These are phyloP conservation scores for Margarornis squamiger DNA, from an alignment of 2,797 vertebrate species.

Conservation along the genomic window DNA sequence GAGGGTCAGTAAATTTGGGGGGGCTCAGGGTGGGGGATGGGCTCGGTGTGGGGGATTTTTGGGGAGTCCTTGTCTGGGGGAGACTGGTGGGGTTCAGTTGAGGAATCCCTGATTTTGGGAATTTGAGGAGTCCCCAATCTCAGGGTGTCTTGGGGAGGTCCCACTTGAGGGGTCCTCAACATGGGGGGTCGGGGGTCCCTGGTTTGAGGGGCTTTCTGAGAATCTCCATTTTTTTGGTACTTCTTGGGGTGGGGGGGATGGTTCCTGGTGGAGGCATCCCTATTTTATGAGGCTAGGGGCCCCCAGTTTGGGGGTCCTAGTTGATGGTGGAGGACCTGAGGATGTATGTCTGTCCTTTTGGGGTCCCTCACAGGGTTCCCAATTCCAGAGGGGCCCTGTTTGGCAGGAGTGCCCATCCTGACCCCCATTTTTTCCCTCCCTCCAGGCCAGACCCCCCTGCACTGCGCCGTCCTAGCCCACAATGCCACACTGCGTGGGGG, in stretches of 20 bases:
- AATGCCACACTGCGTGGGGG: not conserved
- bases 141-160: not conserved
- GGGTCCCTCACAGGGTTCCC: not conserved
- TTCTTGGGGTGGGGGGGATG: not conserved
- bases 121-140: not conserved
- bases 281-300: not conserved
- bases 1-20: not conserved
- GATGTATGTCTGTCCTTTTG: not conserved
- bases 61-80: not conserved
- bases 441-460: not conserved
- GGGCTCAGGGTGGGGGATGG: no score
- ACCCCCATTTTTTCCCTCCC: not conserved
- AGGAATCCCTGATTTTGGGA: not conserved
- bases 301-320: not conserved
- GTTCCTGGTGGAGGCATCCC: not conserved
- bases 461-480: not conserved
- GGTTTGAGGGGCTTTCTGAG: not conserved
- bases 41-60: not conserved
- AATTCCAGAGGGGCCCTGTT: fast-evolving
- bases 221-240: not conserved
- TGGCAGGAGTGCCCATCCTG: not conserved
- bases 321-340: not conserved
- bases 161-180: not conserved
- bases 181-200: not conserved
- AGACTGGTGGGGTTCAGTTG: not conserved